These are phyloP conservation scores for Nipponia nippon DNA, from an alignment of 2,113 vertebrate genomes.

Conservation along the genomic window DNA sequence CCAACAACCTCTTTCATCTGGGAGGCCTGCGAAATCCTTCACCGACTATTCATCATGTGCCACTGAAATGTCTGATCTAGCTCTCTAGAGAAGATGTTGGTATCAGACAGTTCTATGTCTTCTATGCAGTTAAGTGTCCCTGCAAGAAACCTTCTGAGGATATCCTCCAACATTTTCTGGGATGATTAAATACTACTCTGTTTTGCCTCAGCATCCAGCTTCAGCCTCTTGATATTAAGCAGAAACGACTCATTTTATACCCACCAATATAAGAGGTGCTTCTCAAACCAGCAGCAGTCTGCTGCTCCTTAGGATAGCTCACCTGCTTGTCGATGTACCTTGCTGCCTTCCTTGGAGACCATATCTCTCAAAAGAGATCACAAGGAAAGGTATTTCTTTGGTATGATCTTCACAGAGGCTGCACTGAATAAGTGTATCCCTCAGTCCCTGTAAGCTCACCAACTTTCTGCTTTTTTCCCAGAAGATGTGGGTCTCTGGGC, in stretches of 20 bases:
- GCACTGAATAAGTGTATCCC: neutral
- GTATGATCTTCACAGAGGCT: neutral
- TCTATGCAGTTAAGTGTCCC: neutral
- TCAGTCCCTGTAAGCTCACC: neutral
- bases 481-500: neutral
- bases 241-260: neutral
- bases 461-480: neutral
- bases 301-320: neutral
- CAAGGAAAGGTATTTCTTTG: neutral
- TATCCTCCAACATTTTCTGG: neutral
- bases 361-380: neutral
- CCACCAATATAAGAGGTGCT: neutral
- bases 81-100: neutral
- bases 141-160: conserved; percentile 18
- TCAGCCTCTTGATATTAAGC: neutral
- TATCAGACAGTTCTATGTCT: conserved; percentile 11
- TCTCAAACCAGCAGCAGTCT: neutral
- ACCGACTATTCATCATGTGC: conserved; percentile 7
- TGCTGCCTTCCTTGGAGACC: neutral
- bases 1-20: conserved; percentile 1
- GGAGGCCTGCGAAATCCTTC: neutral
- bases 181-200: neutral
- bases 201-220: neutral
- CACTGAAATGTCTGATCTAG: neutral
- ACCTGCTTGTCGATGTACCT: neutral